Conservation (phyloP, 2,113 vertebrate species). For the Taurulus bubalis region DNA sequence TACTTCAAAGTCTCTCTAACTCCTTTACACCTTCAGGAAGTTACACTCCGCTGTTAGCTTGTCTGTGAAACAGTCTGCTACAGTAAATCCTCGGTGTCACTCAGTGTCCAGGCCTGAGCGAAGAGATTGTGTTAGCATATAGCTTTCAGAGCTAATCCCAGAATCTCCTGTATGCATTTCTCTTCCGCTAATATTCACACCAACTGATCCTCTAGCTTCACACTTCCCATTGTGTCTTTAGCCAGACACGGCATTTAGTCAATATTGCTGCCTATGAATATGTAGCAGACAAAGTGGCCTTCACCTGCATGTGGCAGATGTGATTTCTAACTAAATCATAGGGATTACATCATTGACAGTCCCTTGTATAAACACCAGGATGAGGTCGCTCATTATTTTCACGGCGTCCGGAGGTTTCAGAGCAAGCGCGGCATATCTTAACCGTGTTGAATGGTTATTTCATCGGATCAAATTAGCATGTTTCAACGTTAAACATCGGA, state of each 20-base stretch:
- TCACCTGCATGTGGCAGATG: conserved; percentile 74
- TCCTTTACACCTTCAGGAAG: conserved; percentile 22
- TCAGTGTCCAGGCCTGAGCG: conserved; percentile 30
- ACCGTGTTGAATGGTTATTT: conserved; percentile 32
- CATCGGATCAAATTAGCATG: conserved; percentile 50
- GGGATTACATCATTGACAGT: conserved; percentile 80
- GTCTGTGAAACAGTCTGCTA: conserved; percentile 37
- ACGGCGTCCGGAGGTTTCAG: background rate
- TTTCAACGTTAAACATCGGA: conserved; percentile 46
- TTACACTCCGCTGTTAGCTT: conserved; percentile 3
- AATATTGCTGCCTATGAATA: conserved; percentile 78
- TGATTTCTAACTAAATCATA: conserved; percentile 77
- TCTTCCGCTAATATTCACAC: conserved; percentile 60
- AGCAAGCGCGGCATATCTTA: conserved; percentile 15
- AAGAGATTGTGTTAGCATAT: conserved; percentile 36
- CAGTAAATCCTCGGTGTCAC: conserved; percentile 49
- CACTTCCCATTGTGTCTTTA: conserved; percentile 65
- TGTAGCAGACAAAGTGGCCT: conserved; percentile 74
- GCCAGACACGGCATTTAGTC: conserved; percentile 74
- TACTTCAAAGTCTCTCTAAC: conserved; percentile 43
- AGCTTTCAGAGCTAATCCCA: conserved; percentile 68
- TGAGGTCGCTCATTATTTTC: conserved; percentile 71
- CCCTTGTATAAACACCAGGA: conserved; percentile 75
- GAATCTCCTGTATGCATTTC: conserved; percentile 75
- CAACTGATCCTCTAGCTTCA: conserved; percentile 58